Evolutionary conservation across 1,140 invertebrate genomes (phyloP).

Genomic region (Brachystomella parvula): DNA sequence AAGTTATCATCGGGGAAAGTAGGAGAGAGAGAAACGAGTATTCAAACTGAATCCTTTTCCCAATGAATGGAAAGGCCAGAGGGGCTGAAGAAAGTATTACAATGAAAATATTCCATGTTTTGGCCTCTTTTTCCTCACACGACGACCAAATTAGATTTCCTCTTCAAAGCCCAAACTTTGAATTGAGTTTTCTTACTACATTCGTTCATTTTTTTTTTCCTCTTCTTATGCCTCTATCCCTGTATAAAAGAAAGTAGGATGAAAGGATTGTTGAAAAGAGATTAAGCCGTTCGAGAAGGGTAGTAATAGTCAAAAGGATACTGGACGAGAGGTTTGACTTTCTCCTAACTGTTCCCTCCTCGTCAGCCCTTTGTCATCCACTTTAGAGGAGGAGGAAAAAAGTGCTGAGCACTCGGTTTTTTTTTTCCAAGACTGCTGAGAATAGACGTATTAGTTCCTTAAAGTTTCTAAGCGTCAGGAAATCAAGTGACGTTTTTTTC

Average conservation of each 20-base stretch:
- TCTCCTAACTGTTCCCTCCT: background rate
- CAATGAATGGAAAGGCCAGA: constrained; percentile 5
- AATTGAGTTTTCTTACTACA: constrained; percentile 26
- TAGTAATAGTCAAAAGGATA: background rate
- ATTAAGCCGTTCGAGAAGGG: too few relatives aligned
- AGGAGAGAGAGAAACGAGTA: background rate
- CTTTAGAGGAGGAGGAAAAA: background rate
- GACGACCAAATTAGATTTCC: constrained; percentile 25
- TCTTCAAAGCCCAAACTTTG: constrained; percentile 22
- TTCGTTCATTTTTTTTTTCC: constrained; percentile 9
- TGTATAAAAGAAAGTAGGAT: background rate
- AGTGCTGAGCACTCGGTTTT: background rate
- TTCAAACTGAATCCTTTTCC: constrained; percentile 15
- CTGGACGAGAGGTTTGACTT: background rate
- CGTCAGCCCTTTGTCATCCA: constrained; percentile 1
- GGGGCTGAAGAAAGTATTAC: background rate
- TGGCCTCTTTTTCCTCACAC: background rate
- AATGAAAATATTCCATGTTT: constrained; percentile 11
- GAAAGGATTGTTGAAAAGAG: background rate
- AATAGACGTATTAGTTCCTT: too few relatives aligned
- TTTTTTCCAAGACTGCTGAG: background rate
- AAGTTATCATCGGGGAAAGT: constrained; percentile 9
- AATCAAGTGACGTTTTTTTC: background rate
- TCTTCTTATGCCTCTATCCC: constrained; percentile 11
- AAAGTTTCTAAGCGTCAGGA: background rate